phyloP scores from a whole-genome alignment of 1,140 invertebrate genomes.

The Anastatus disparis region DNA sequence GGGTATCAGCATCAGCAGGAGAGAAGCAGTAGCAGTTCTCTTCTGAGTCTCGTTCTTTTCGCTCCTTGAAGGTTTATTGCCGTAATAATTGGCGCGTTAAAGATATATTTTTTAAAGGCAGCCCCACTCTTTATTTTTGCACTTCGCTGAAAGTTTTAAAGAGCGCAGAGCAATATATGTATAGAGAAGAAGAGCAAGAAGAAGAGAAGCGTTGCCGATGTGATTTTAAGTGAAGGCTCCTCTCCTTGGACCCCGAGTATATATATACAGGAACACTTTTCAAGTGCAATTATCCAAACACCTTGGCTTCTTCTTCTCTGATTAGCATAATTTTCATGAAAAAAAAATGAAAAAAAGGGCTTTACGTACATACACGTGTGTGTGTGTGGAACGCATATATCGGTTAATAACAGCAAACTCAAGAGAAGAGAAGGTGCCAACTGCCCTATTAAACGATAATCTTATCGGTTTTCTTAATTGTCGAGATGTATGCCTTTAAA shows the following conservation, averaged over 20 bases:
- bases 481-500: too few species aligned
- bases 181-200: background rate
- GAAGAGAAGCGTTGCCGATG: slow-evolving; percentile 51
- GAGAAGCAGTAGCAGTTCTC: background rate
- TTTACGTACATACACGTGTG: too few species aligned
- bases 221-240: slow-evolving; percentile 59
- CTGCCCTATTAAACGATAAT: slow-evolving; percentile 38
- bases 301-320: slow-evolving; percentile 44
- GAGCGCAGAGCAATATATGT: too few species aligned
- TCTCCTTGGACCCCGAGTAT: slow-evolving; percentile 46
- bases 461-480: slow-evolving; percentile 40
- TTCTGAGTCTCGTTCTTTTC: background rate
- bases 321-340: slow-evolving; percentile 61
- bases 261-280: too few species aligned
- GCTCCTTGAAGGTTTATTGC: slow-evolving; percentile 38
- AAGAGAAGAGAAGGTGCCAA: slow-evolving; percentile 30
- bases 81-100: slow-evolving; percentile 42
- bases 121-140: too few species aligned
- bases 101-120: slow-evolving; percentile 36
- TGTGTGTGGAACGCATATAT: too few species aligned
- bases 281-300: slow-evolving; percentile 59
- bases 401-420: too few species aligned
- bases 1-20: background rate
- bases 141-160: too few species aligned
- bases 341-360: too few species aligned